These are phyloP conservation scores for Melanotaenia maccullochi DNA, from an alignment of 2,797 vertebrate species.

Conservation along the genomic window DNA sequence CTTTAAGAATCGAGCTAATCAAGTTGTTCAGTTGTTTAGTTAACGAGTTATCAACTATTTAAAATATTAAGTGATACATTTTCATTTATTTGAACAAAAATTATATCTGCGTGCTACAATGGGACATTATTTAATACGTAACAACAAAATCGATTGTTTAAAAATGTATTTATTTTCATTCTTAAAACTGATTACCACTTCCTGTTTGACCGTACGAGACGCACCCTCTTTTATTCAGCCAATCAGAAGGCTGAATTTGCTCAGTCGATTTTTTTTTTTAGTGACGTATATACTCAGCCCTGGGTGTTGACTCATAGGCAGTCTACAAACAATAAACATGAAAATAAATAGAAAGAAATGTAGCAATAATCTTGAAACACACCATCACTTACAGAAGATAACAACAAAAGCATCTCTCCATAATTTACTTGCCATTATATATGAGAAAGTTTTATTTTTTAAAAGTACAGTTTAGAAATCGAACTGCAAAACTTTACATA, in stretches of 20 bases:
- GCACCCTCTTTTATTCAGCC: conserved; percentile 57
- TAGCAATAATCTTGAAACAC: no score
- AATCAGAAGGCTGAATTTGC: conserved; percentile 69
- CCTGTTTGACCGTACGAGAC: conserved; percentile 52
- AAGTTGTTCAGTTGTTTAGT: conserved; percentile 30
- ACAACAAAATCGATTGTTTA: fast-evolving
- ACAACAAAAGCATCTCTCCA: neutral
- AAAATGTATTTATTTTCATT: conserved; percentile 17
- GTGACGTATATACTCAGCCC: fast-evolving
- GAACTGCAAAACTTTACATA: no score
- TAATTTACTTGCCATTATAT: no score
- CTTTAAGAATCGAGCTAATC: conserved; percentile 9
- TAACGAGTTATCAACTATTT: neutral
- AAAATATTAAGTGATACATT: neutral
- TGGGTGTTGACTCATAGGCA: conserved; percentile 33
- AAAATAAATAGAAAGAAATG: neutral
- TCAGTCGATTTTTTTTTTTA: conserved; percentile 50
- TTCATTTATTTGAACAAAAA: fast-evolving
- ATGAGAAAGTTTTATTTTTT: neutral
- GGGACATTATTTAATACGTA: neutral
- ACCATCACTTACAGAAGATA: no score
- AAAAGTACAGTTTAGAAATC: no score
- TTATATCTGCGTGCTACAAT: fast-evolving
- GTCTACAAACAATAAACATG: fast-evolving
- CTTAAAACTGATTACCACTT: conserved; percentile 39